Conservation (phyloP, 1,140 invertebrate genomes). For the Ephestia elutella region DNA sequence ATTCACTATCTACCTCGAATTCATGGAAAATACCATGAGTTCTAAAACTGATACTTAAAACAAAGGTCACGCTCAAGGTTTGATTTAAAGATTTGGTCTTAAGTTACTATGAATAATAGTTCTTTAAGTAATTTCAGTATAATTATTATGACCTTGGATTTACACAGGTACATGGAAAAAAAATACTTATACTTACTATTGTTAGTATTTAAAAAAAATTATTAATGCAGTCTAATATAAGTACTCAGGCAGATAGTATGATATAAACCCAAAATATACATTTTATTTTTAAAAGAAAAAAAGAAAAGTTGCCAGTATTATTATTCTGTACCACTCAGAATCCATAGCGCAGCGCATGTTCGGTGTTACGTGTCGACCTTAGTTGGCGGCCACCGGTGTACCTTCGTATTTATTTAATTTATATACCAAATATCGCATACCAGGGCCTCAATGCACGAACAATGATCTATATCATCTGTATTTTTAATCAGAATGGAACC, state of each 20-base stretch:
- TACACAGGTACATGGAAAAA: no score
- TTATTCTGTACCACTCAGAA: not conserved
- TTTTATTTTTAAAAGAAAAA: not conserved
- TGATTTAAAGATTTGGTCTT: not conserved
- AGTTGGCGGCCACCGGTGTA: not conserved
- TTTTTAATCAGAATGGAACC: no score
- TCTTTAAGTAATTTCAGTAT: not conserved
- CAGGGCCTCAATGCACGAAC: not conserved
- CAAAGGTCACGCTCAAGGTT: not conserved
- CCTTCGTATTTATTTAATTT: conserved; percentile 4
- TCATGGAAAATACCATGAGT: conserved; percentile 3
- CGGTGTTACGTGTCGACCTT: conserved; percentile 2
- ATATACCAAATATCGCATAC: not conserved
- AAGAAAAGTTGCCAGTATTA: not conserved
- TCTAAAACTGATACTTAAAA: not conserved
- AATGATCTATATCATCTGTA: not conserved
- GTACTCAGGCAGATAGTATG: no score
- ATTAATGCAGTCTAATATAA: no score
- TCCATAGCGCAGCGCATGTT: not conserved
- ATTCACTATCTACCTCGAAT: no score
- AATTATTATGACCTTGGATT: not conserved
- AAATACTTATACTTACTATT: no score
- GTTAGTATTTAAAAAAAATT: no score
- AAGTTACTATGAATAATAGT: not conserved
- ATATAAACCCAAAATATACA: no score